These are phyloP conservation scores for Fragum whitleyi DNA, from an alignment of 2,888 invertebrate genomes.

Conservation along the genomic window DNA sequence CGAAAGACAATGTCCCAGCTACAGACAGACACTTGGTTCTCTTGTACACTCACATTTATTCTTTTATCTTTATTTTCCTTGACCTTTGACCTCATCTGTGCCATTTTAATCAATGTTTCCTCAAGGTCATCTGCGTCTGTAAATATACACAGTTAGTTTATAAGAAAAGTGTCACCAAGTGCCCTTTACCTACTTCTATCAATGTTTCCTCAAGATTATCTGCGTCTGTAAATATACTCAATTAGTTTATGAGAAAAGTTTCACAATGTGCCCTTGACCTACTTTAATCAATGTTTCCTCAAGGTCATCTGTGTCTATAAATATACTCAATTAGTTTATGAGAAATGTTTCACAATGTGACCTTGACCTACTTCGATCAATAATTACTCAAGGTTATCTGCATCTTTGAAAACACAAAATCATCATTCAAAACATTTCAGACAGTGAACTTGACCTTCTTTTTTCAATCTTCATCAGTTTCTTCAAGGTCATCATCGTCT, in stretches of 20 bases:
- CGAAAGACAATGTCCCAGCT: no score
- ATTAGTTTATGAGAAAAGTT: no score
- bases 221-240: background rate
- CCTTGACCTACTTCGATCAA: slow-evolving; percentile 45
- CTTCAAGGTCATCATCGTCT: no score
- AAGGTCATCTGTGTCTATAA: slow-evolving; percentile 30
- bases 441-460: no score
- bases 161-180: no score
- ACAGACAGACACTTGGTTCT: no score
- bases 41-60: slow-evolving; percentile 42
- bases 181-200: slow-evolving; percentile 42
- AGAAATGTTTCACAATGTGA: no score
- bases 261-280: no score
- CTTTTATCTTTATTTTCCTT: slow-evolving; percentile 27
- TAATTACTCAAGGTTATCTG: slow-evolving; percentile 39
- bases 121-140: slow-evolving; percentile 34
- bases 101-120: slow-evolving; percentile 44
- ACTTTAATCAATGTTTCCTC: slow-evolving; percentile 45
- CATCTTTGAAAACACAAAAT: background rate
- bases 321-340: no score
- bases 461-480: no score
- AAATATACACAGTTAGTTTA: background rate
- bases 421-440: no score
- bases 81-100: slow-evolving; percentile 34
- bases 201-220: slow-evolving; percentile 43